Evolutionary conservation across 2,113 vertebrate species (phyloP).

Genomic region (Ammospiza caudacuta): DNA sequence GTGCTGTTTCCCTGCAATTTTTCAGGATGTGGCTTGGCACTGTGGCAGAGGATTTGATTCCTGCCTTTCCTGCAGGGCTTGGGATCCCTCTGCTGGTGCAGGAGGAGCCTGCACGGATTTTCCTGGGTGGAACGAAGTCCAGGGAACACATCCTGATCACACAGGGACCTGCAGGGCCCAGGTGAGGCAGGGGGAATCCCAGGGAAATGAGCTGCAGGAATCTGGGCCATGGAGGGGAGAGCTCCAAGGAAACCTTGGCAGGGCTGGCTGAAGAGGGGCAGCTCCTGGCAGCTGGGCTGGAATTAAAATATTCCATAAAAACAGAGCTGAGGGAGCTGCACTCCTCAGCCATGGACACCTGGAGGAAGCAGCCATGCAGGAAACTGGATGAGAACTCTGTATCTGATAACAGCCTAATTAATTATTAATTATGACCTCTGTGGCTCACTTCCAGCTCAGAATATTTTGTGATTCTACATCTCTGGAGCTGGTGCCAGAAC

Average conservation of each 20-base stretch:
- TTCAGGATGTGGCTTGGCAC: neutral
- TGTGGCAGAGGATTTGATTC: neutral
- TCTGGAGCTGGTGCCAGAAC: neutral
- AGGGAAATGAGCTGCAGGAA: neutral
- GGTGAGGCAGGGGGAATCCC: rapidly evolving
- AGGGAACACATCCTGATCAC: neutral
- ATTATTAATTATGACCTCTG: neutral
- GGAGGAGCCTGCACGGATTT: rapidly evolving
- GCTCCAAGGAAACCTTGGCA: neutral
- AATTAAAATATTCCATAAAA: neutral
- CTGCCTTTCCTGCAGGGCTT: neutral
- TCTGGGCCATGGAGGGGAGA: neutral
- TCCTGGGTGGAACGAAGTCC: neutral
- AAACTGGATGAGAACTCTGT: neutral
- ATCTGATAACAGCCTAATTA: neutral
- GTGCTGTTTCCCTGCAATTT: rapidly evolving
- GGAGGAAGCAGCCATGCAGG: neutral
- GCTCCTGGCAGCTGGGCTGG: neutral
- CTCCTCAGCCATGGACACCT: neutral
- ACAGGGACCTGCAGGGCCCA: neutral
- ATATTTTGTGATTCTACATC: neutral
- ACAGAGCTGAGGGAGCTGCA: neutral
- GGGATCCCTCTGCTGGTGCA: constrained; percentile 62
- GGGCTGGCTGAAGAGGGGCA: neutral
- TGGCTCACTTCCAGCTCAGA: neutral